These are phyloP conservation scores for Nothobranchius kuhntae DNA, from an alignment of 2,113 vertebrate genomes.

Conservation along the genomic window DNA sequence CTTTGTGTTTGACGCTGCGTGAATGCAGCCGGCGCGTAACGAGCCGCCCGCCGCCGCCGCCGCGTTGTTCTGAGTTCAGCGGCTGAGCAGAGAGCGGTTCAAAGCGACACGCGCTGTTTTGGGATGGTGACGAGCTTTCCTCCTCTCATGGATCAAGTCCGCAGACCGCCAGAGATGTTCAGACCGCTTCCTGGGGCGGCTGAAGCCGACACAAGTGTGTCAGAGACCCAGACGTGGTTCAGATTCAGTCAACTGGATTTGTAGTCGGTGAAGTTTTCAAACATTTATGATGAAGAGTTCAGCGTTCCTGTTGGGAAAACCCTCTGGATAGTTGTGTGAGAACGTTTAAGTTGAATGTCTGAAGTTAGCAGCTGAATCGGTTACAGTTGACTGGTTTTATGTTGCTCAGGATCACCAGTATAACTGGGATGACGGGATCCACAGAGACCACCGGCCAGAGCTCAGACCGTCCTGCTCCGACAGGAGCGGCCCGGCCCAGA, in stretches of 20 bases:
- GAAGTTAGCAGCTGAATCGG: background rate
- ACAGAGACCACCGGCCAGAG: conserved; percentile 91
- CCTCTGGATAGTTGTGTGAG: no score
- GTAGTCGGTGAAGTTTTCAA: conserved; percentile 10
- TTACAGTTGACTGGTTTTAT: background rate
- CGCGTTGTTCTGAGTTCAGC: conserved; percentile 42
- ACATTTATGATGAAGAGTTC: background rate
- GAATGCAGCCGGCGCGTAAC: conserved; percentile 47
- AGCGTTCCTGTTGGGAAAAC: background rate
- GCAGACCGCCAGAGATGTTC: conserved; percentile 10
- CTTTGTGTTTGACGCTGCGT: conserved; percentile 54
- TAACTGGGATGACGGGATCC: conserved; percentile 93
- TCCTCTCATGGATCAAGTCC: conserved; percentile 16
- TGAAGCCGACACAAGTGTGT: conserved; percentile 29
- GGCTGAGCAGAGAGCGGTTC: conserved; percentile 48
- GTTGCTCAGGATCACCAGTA: conserved; percentile 91
- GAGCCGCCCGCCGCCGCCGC: conserved; percentile 36
- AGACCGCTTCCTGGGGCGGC: background rate
- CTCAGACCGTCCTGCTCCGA: conserved; percentile 89
- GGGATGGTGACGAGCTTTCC: conserved; percentile 38
- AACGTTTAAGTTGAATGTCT: background rate
- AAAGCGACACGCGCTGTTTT: conserved; percentile 54
- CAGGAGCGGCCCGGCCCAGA: conserved; percentile 91
- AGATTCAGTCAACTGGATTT: conserved; percentile 11
- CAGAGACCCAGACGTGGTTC: background rate